These are phyloP conservation scores for Euphydryas editha DNA, from an alignment of 2,888 invertebrate genomes.

Conservation along the genomic window DNA sequence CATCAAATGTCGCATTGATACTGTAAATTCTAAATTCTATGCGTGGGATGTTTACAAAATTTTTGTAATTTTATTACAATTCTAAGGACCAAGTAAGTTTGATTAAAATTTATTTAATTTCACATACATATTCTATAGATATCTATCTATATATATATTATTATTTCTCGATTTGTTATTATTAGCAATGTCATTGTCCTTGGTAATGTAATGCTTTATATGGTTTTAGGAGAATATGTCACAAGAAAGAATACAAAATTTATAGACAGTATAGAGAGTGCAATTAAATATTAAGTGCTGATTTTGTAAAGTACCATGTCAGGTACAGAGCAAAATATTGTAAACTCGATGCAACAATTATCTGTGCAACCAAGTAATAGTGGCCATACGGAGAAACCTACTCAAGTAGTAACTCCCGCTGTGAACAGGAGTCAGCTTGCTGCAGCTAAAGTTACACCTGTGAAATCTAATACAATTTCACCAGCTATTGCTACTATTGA, in stretches of 20 bases:
- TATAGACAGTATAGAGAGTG: constrained; percentile 56
- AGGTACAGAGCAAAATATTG: constrained; percentile 80
- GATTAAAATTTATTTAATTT: constrained; percentile 16
- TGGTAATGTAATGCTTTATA: constrained; percentile 45
- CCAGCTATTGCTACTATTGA: constrained; percentile 82
- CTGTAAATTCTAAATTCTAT: constrained; percentile 56
- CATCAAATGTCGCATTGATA: constrained; percentile 18
- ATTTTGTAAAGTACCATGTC: constrained; percentile 77
- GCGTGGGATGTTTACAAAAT: constrained; percentile 74
- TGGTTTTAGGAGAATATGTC: constrained; percentile 71
- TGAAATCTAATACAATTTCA: constrained; percentile 69
- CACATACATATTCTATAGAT: not conserved
- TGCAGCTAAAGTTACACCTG: constrained; percentile 67
- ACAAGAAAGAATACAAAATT: constrained; percentile 55
- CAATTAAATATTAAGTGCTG: constrained; percentile 35
- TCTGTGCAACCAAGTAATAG: constrained; percentile 76
- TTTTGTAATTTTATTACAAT: constrained; percentile 39
- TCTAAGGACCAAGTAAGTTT: constrained; percentile 32
- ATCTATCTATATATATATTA: not conserved
- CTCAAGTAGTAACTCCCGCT: constrained; percentile 80
- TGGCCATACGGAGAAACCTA: constrained; percentile 77
- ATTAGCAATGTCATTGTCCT: constrained; percentile 45
- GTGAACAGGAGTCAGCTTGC: constrained; percentile 73
- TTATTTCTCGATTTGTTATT: constrained; percentile 20
- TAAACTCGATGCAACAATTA: constrained; percentile 81